Conservation (phyloP, 1,140 invertebrate species). For the Vanessa tameamea region DNA sequence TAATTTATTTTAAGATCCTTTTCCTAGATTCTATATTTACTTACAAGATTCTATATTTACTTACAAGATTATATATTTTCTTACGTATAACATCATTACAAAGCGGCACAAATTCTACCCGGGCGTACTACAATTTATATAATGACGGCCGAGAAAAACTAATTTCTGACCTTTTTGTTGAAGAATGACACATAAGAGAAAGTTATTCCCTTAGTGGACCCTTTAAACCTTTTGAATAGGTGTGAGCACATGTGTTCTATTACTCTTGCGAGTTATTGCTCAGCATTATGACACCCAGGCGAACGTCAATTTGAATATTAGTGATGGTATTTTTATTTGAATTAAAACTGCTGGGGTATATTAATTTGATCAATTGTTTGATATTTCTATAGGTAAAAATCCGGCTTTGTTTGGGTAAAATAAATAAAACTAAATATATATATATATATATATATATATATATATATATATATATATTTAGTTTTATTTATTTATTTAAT, state of each 20-base stretch:
- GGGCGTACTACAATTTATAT: conserved; percentile 14
- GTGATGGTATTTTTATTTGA: conserved; percentile 27
- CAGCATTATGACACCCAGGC: conserved; percentile 54
- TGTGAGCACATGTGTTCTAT: conserved; percentile 62
- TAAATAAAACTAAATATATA: no score
- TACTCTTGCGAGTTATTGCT: conserved; percentile 63
- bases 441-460: no score
- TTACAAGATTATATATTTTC: background rate
- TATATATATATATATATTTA: no score
- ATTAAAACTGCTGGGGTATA: conserved; percentile 4
- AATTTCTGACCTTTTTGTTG: conserved; percentile 57
- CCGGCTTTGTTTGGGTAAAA: no score
- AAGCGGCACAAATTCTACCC: conserved; percentile 15
- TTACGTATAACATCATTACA: background rate
- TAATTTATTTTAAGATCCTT: no score
- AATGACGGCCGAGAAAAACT: conserved; percentile 45
- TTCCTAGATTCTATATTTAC: no score
- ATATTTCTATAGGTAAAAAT: no score
- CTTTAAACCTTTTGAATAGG: conserved; percentile 58
- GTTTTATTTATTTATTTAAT: no score
- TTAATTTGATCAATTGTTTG: no score
- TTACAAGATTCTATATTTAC: no score
- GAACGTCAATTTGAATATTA: conserved; percentile 34
- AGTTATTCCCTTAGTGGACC: conserved; percentile 57
- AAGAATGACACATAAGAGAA: conserved; percentile 46